These are phyloP conservation scores for Phyllostomus hastatus DNA, from an alignment of 2,113 vertebrate species.

Conservation along the genomic window DNA sequence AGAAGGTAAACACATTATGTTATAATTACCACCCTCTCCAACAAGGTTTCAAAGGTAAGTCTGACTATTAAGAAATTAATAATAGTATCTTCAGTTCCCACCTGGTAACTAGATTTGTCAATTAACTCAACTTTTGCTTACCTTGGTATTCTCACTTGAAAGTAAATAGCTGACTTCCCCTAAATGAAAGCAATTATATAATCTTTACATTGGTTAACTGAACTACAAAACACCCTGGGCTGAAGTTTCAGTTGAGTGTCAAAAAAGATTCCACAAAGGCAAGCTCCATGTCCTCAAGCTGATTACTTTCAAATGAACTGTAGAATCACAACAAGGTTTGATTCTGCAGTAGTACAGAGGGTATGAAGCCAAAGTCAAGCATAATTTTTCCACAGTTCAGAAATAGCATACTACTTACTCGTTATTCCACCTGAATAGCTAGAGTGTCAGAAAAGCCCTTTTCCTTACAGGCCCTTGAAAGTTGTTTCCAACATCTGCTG, in stretches of 20 bases:
- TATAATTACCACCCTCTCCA: background rate
- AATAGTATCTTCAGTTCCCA: slow-evolving; percentile 3
- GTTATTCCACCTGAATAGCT: slow-evolving; percentile 17
- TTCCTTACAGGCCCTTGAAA: slow-evolving; percentile 24
- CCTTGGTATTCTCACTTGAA: slow-evolving; percentile 7
- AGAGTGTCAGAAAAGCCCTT: slow-evolving; percentile 39
- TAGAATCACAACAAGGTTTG: slow-evolving; percentile 45
- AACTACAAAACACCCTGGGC: background rate
- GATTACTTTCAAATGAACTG: slow-evolving; percentile 54
- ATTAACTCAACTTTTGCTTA: background rate
- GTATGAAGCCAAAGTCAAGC: slow-evolving; percentile 39
- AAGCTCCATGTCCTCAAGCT: slow-evolving; percentile 46
- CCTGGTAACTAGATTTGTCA: background rate
- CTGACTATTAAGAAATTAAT: slow-evolving; percentile 40
- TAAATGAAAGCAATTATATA: slow-evolving; percentile 9
- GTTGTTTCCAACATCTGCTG: slow-evolving; percentile 36
- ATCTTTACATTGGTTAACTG: background rate
- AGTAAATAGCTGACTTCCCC: background rate
- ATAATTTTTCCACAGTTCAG: slow-evolving; percentile 27
- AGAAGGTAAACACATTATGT: background rate
- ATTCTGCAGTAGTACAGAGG: slow-evolving; percentile 11
- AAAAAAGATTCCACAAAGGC: slow-evolving; percentile 57
- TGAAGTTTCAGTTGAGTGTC: slow-evolving; percentile 31
- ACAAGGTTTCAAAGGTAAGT: slow-evolving; percentile 16
- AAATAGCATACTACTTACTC: background rate